Evolutionary conservation across 2,797 vertebrate genomes (phyloP).

Genomic region (Salmo trutta): DNA sequence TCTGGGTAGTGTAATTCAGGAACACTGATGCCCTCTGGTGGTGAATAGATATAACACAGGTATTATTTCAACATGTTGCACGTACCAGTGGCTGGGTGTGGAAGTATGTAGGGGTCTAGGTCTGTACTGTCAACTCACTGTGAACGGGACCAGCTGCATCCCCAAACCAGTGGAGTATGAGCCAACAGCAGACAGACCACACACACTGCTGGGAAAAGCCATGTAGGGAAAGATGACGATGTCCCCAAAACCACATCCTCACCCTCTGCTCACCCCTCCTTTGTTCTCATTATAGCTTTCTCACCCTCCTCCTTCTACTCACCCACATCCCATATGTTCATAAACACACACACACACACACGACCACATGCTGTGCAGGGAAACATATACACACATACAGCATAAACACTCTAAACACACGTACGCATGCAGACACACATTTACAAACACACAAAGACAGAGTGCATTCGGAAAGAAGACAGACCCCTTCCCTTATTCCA

Average conservation of each 20-base stretch:
- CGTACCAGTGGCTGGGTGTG: too few species aligned
- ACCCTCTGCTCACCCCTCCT: background rate
- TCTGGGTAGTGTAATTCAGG: background rate
- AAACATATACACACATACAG: background rate
- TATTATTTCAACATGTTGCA: constrained; percentile 37
- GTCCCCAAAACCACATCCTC: background rate
- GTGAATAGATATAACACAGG: constrained; percentile 49
- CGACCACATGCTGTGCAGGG: background rate
- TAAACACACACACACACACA: too few species aligned
- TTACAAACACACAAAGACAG: background rate
- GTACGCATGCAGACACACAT: background rate
- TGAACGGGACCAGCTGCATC: too few species aligned
- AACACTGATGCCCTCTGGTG: constrained; percentile 49
- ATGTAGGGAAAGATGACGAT: constrained; percentile 35
- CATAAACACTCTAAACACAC: background rate
- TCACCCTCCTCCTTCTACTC: too few species aligned
- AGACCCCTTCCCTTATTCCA: too few species aligned
- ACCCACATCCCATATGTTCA: background rate
- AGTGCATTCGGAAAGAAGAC: too few species aligned
- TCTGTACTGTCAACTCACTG: background rate
- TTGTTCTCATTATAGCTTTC: background rate
- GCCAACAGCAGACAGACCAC: constrained; percentile 28
- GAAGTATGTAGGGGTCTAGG: background rate
- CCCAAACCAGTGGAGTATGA: background rate
- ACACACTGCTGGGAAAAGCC: constrained; percentile 33